Percentiles rank a stretch among this genome's conserved stretches.
phyloP scores from a whole-genome alignment of 1,140 invertebrate genomes.

The Pachyrhynchus sulphureomaculatus region DNA sequence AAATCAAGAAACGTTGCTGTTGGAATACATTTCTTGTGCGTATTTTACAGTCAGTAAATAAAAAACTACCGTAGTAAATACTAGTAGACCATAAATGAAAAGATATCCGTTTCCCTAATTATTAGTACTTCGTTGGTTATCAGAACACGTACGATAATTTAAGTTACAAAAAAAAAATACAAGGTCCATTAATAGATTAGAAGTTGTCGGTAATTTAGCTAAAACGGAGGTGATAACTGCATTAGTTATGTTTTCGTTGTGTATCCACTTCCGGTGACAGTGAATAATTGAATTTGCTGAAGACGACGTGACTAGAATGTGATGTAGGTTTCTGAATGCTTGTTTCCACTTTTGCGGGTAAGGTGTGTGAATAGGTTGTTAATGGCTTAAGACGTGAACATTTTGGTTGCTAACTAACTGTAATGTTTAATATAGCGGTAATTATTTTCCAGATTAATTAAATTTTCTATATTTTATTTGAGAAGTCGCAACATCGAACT shows the following conservation, averaged over 20 bases:
- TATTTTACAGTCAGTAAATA: no score
- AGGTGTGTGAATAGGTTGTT: neutral
- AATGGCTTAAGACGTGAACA: neutral
- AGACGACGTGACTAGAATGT: constrained; percentile 22
- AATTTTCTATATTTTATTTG: no score
- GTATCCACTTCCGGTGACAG: constrained; percentile 31
- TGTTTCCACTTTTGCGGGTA: no score
- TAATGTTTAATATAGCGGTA: no score
- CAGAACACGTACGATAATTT: neutral
- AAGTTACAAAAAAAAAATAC: neutral
- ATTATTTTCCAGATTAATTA: no score
- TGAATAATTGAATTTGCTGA: constrained; percentile 26
- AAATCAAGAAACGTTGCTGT: no score
- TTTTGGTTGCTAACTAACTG: neutral
- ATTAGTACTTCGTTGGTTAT: neutral
- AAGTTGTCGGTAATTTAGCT: constrained; percentile 19
- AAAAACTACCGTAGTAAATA: no score
- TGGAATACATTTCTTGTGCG: no score
- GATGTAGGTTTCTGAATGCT: neutral
- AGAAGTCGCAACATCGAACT: no score
- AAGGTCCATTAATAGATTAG: constrained; percentile 16
- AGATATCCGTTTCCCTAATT: neutral
- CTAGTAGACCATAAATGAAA: neutral
- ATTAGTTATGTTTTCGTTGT: constrained; percentile 23
- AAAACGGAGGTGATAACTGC: constrained; percentile 25